Percentiles rank a stretch among this genome's conserved stretches.
Conservation (phyloP, 2,113 vertebrate species). For the Lanius collurio region DNA sequence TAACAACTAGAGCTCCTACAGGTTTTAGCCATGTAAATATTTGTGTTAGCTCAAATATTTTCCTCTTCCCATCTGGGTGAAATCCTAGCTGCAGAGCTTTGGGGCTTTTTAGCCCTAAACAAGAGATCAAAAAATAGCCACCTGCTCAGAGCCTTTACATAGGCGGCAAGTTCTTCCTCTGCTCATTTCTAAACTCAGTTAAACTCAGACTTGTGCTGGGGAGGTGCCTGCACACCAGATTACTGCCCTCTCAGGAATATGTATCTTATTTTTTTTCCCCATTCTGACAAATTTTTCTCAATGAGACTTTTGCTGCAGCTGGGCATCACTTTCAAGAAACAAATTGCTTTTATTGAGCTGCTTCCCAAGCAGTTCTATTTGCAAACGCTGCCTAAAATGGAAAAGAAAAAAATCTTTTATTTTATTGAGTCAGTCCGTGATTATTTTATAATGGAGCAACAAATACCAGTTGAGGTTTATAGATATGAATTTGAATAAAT, state of each 20-base stretch:
- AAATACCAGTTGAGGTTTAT: not conserved
- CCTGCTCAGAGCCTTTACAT: not conserved
- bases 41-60: not conserved
- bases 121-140: not conserved
- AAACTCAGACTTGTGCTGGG: accelerated
- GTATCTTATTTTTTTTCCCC: accelerated
- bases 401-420: not conserved
- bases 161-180: not conserved
- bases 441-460: not conserved
- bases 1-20: not conserved
- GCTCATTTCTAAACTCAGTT: not conserved
- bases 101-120: not conserved
- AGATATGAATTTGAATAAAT: not conserved
- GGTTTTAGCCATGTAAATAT: not conserved
- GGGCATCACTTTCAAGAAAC: not conserved
- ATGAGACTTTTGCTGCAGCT: not conserved
- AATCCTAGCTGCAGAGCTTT: not conserved
- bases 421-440: not conserved
- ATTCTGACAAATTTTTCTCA: not conserved
- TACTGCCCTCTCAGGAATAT: not conserved
- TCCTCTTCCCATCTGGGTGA: not conserved
- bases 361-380: not conserved
- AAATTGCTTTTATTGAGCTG: not conserved
- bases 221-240: not conserved
- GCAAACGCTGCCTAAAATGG: not conserved